Base-by-base conservation (phyloP, 2,888 invertebrate species). In the Pegoplata infirma region DNA sequence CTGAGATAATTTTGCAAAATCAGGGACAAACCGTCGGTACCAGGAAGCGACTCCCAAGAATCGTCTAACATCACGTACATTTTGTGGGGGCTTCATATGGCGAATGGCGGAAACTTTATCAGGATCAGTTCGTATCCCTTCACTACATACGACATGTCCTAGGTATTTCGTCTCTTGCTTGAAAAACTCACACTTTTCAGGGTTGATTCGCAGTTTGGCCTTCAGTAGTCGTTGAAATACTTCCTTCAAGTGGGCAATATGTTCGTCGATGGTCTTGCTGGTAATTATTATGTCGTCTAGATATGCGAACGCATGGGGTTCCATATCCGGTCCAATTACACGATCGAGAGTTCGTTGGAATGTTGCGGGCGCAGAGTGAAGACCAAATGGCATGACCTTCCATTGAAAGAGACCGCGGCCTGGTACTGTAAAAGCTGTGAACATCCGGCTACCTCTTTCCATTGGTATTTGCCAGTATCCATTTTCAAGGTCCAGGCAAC, bases 111-210 rank as follows among this genome's bases (percentile, higher is more conserved):
- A n/a, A n/a, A n/a, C n/a, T n/a, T n/a, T n/a, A n/a, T n/a, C n/a
- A n/a, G n/a, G n/a, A n/a, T n/a, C n/a, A n/a, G n/a, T n/a, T n/a
- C n/a, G n/a, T n/a, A n/a, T n/a, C n/a, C n/a, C n/a, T n/a, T n/a
- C n/a, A n/a, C n/a, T n/a, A n/a, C n/a, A n/a, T n/a, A 71, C 61
- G 5, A 71, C 63, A 21, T 73, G 64, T 0, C 73, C 56, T 12
- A 73, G 40, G 21, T 73, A 66, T 51, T 56, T 73, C 3, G 40
- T 16, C 23, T 72, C 56, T 23, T 10, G 14, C 12, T 36, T 40
- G 25, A 25, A 47, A 12, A 47, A 47, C 5, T 47, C 19, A 19
- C 17, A 47, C 5, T 46, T 46, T 12, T 14, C 14, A 6, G 46
- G 46, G 5, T 14, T 46, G 46, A 46, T 17, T 16, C 14, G 12